Evolutionary conservation across 2,113 vertebrate genomes (phyloP).

Genomic region (Sebastes schlegelii): DNA sequence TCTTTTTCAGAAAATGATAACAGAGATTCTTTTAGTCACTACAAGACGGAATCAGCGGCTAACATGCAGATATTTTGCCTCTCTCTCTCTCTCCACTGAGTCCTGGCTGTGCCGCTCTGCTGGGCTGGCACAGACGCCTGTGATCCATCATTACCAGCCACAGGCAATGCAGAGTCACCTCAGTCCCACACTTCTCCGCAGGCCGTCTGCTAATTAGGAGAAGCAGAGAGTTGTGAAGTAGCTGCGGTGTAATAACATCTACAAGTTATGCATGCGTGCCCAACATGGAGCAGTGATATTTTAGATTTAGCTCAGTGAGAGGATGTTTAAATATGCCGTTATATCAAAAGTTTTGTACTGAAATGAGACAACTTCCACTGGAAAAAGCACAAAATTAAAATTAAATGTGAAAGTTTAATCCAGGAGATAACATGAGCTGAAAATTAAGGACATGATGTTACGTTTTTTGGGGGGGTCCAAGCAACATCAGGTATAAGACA

Average conservation of each 20-base stretch:
- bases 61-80: conserved; percentile 42
- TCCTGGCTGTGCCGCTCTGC: conserved; percentile 47
- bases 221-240: conserved; percentile 52
- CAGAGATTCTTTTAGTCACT: not conserved
- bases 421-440: not conserved
- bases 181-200: conserved; percentile 54
- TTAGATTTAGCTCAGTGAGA: conserved; percentile 39
- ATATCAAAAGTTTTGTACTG: conserved; percentile 41
- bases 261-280: conserved; percentile 30
- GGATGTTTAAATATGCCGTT: conserved; percentile 34
- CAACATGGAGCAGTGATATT: conserved; percentile 37
- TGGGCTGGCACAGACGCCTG: conserved; percentile 56
- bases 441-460: not conserved
- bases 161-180: conserved; percentile 66
- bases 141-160: conserved; percentile 73
- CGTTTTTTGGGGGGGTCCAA: too few relatives aligned
- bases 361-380: conserved; percentile 13
- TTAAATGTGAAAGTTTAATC: conserved; percentile 16
- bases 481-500: too few relatives aligned
- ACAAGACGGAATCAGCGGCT: conserved; percentile 1
- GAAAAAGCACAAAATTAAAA: conserved; percentile 22
- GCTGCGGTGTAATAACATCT: conserved; percentile 45
- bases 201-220: conserved; percentile 72
- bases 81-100: conserved; percentile 21
- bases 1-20: not conserved